Base-by-base conservation (phyloP, 2,888 invertebrate species). In the Pemphredon lugubris region DNA sequence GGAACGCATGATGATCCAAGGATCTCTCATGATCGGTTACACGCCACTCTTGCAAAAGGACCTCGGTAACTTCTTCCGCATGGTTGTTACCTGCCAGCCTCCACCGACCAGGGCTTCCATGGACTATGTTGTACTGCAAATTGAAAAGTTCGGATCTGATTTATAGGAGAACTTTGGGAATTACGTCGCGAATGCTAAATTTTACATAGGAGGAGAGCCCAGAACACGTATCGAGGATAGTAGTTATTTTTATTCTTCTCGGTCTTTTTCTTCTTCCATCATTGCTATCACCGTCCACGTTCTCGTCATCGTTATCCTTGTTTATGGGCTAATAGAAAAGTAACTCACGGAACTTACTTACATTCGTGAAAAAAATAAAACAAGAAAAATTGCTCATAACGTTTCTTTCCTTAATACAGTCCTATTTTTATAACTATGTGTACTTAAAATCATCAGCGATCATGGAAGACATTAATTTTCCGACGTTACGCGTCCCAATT, bases 21-120 rank as follows among this genome's bases (percentile, higher is more conserved):
- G 95, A 0, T 90, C 91, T 0, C 84, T 96, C 37, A 94, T 96
- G 95, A 91, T 96, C n/a, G 94, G 95, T 0, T 96, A 96, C 83
- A 92, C 94, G 9, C 96, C 96, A 0, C 85, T 96, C 18, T 83
- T 88, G 1, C 91, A 92, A 74, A 92, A 92, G 47, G 90, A 92
- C 3, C 83, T 93, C 67, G 93, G 93, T 59, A 96, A 96, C 87
- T 96, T 96, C 89, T 94, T 96, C 87, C 92, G 96, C 9, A 91
- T 96, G 88, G 94, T 95, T 0, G 92, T 95, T 60, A 93, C 94
- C 2, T 94, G 95, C 84, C 94, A 94, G 74, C 96, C 96, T 0
- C 90, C 91, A 0, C 88, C 93, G 0, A 91, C 92, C 0, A 87
- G 90, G 26, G 82, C 87, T 0, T 92, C 94, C 53, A 92, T 96